A percentile compares a stretch with the other conserved stretches of the same genome.
These are phyloP conservation scores for Drosophila bunnanda DNA, from an alignment of 2,888 invertebrate genomes.

Conservation along the genomic window DNA sequence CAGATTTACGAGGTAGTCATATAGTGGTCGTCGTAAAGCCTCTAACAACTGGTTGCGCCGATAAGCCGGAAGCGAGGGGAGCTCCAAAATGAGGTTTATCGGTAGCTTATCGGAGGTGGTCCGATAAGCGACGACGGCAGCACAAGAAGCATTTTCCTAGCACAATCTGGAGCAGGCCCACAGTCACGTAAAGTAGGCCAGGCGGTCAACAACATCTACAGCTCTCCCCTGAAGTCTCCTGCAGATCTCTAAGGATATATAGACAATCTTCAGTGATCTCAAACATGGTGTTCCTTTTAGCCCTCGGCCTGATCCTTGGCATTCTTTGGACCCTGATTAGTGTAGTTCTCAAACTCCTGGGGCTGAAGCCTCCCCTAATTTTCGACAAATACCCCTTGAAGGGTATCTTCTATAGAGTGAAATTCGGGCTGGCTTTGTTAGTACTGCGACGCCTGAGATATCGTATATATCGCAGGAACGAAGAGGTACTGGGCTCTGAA, in stretches of 20 bases:
- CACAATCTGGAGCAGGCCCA: slow-evolving; percentile 8
- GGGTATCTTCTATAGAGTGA: slow-evolving; percentile 86
- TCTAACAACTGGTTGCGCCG: not conserved
- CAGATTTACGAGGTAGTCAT: slow-evolving; percentile 47
- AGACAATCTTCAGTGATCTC: not conserved
- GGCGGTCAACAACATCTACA: slow-evolving; percentile 7
- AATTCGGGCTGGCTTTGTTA: slow-evolving; percentile 85
- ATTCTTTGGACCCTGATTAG: slow-evolving; percentile 55
- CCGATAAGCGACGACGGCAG: slow-evolving; percentile 13
- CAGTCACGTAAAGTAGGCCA: slow-evolving; percentile 54
- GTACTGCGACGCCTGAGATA: slow-evolving; percentile 83
- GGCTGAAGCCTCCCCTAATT: slow-evolving; percentile 83
- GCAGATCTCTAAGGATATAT: not conserved
- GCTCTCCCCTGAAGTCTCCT: too few relatives aligned
- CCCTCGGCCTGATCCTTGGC: slow-evolving; percentile 55
- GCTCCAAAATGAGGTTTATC: slow-evolving; percentile 1
- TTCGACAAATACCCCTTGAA: slow-evolving; percentile 86
- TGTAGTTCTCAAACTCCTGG: slow-evolving; percentile 66
- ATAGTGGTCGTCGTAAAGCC: slow-evolving; percentile 8
- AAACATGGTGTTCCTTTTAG: slow-evolving; percentile 58
- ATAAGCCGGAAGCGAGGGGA: slow-evolving; percentile 14
- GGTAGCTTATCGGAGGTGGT: slow-evolving; percentile 24
- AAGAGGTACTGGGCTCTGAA: slow-evolving; percentile 61
- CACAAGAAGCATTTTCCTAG: slow-evolving; percentile 1
- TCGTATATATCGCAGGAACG: slow-evolving; percentile 83